A percentile compares a stretch with the other conserved stretches of the same genome.
Conservation (phyloP, 2,888 invertebrate species). For the Incurvaria masculella region DNA sequence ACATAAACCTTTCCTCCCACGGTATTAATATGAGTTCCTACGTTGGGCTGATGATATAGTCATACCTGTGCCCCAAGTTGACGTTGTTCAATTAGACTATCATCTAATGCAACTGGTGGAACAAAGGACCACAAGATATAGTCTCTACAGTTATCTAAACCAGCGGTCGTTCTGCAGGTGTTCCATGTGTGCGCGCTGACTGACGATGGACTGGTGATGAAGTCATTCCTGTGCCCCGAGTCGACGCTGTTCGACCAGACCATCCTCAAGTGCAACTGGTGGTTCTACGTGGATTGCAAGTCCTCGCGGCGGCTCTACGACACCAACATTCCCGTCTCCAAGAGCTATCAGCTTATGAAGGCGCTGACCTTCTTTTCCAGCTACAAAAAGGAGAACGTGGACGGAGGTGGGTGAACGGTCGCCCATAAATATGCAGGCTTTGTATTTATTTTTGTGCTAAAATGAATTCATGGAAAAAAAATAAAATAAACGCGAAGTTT, state of each 20-base stretch:
- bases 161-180: constrained; percentile 58
- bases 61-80: too few species aligned
- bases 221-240: constrained; percentile 88
- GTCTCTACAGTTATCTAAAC: too few species aligned
- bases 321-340: constrained; percentile 87
- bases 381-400: constrained; percentile 66
- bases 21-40: too few species aligned
- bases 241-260: constrained; percentile 90
- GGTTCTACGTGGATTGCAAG: constrained; percentile 91
- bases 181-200: constrained; percentile 90
- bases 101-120: not conserved
- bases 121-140: too few species aligned
- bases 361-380: constrained; percentile 85
- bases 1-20: too few species aligned
- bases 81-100: too few species aligned
- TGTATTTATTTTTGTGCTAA: too few species aligned
- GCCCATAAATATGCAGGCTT: too few species aligned
- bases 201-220: constrained; percentile 85
- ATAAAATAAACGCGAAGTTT: too few species aligned
- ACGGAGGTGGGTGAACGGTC: constrained; percentile 28
- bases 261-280: constrained; percentile 90
- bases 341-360: constrained; percentile 90
- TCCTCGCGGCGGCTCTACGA: constrained; percentile 77
- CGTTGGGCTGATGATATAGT: too few species aligned
- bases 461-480: too few species aligned